Percentiles rank a stretch among this genome's conserved stretches.
phyloP scores from a whole-genome alignment of 2,113 vertebrate genomes.

The Nymphicus hollandicus region DNA sequence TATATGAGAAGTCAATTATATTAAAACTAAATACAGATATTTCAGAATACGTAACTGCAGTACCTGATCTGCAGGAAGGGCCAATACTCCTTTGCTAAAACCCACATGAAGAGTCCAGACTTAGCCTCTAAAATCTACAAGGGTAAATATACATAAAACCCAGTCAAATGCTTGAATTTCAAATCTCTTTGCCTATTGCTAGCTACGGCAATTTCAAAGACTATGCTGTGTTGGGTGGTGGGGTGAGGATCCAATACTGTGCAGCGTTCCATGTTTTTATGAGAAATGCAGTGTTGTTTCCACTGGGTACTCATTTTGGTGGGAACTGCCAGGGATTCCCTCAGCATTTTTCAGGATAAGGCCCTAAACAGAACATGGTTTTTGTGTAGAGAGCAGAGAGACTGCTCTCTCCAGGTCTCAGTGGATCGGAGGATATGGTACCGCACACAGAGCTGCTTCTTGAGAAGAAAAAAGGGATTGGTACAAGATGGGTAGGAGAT shows the following conservation, averaged over 20 bases:
- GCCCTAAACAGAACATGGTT: neutral
- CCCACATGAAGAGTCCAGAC: neutral
- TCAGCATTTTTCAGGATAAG: neutral
- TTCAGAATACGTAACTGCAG: neutral
- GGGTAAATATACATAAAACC: neutral
- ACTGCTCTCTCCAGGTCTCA: neutral
- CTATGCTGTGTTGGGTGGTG: rapidly evolving
- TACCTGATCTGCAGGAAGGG: neutral
- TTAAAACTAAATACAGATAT: neutral
- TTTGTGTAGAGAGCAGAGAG: neutral
- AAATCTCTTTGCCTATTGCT: neutral
- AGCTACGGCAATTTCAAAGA: neutral
- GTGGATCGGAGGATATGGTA: neutral
- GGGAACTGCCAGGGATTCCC: neutral
- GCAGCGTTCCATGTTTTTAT: neutral
- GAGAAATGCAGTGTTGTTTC: neutral
- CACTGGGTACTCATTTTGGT: neutral
- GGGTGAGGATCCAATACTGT: neutral
- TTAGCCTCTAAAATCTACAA: neutral
- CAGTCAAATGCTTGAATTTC: neutral
- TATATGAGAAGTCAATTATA: neutral
- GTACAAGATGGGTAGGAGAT: neutral
- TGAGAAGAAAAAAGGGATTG: neutral
- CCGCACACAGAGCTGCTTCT: neutral
- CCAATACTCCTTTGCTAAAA: neutral